A percentile compares a stretch with the other conserved stretches of the same genome.
phyloP scores from a whole-genome alignment of 2,888 invertebrate genomes.

The Chrysolina americana region DNA sequence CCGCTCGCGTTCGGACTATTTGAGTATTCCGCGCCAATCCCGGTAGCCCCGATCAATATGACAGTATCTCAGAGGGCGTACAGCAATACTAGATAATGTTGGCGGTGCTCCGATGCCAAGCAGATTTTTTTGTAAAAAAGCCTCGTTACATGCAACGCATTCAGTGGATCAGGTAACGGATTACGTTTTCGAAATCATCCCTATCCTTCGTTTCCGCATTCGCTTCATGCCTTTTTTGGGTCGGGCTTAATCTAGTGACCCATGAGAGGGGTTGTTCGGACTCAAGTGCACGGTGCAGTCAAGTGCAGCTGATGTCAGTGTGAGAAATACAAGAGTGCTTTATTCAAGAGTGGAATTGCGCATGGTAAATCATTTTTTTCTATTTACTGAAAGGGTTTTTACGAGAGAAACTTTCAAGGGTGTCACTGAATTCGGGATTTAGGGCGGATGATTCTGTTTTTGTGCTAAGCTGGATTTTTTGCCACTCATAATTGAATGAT shows the following conservation, averaged over 20 bases:
- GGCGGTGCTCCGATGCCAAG: conserved; percentile 26
- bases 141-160: neutral
- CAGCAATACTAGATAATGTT: conserved; percentile 49
- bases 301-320: conserved; percentile 50
- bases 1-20: conserved; percentile 53
- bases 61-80: conserved; percentile 59
- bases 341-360: conserved; percentile 59
- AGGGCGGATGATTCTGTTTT: neutral
- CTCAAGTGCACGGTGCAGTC: conserved; percentile 40
- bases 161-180: conserved; percentile 15
- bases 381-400: conserved; percentile 28
- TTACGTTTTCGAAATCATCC: neutral
- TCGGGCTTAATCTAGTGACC: conserved; percentile 34
- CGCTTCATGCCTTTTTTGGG: conserved; percentile 7
- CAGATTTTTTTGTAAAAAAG: conserved; percentile 28
- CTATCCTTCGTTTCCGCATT: neutral
- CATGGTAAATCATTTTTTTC: conserved; percentile 58
- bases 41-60: conserved; percentile 66
- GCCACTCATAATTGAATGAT: neutral
- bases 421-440: neutral
- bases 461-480: neutral
- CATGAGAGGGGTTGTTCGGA: conserved; percentile 40
- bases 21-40: conserved; percentile 67
- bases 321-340: conserved; percentile 23
- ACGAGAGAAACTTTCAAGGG: neutral